A percentile compares a stretch with the other conserved stretches of the same genome.
These are phyloP conservation scores for Narcine bancroftii DNA, from an alignment of 2,113 vertebrate species.

Conservation along the genomic window DNA sequence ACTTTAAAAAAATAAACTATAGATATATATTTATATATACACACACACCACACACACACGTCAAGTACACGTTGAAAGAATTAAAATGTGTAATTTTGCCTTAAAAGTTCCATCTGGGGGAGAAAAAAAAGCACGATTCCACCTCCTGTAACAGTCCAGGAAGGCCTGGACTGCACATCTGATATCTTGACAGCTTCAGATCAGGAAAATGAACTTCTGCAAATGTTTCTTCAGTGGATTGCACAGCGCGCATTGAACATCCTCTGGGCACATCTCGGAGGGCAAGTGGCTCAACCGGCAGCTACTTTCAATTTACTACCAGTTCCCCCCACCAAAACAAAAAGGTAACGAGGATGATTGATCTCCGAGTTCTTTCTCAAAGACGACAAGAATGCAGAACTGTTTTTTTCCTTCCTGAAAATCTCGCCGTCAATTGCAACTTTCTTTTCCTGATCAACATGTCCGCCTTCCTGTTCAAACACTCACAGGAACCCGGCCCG, in stretches of 20 bases:
- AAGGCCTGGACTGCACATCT: slow-evolving; percentile 7
- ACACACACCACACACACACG: background rate
- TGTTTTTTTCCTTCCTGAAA: slow-evolving; percentile 44
- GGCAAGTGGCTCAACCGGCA: background rate
- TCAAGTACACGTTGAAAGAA: background rate
- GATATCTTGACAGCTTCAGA: slow-evolving; percentile 24
- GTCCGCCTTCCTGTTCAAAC: slow-evolving; percentile 95
- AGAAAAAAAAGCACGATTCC: background rate
- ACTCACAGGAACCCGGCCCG: slow-evolving; percentile 44
- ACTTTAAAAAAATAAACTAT: background rate
- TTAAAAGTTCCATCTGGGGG: background rate
- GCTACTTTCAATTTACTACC: background rate
- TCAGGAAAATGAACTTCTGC: slow-evolving; percentile 27
- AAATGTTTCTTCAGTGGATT: slow-evolving; percentile 12
- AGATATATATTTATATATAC: background rate
- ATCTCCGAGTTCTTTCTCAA: background rate
- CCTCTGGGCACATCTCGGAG: background rate
- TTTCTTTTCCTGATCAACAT: slow-evolving; percentile 60
- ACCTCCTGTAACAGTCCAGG: background rate
- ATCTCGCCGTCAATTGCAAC: slow-evolving; percentile 39
- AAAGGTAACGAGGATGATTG: no score
- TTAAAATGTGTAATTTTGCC: background rate
- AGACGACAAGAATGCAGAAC: slow-evolving; percentile 30
- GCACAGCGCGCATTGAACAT: slow-evolving; percentile 6
- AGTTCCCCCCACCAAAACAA: background rate